Conservation (phyloP, 2,888 invertebrate species). For the Drosophila limbata region DNA sequence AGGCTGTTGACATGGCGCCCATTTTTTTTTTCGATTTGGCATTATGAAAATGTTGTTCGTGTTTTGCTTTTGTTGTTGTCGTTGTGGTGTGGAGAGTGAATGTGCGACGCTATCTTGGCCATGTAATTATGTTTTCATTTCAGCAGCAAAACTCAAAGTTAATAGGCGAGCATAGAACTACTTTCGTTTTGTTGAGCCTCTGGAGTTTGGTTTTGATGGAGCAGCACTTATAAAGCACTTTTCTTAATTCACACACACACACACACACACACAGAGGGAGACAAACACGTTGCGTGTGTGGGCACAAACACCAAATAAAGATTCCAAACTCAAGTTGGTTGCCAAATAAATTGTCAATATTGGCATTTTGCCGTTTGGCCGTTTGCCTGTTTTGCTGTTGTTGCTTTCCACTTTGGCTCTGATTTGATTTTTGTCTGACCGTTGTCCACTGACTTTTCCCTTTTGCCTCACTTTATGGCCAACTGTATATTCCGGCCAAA, state of each 20-base stretch:
- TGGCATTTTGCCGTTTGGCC: slow-evolving; percentile 51
- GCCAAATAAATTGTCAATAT: slow-evolving; percentile 73
- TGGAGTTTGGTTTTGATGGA: slow-evolving; percentile 71
- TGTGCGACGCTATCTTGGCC: slow-evolving; percentile 45
- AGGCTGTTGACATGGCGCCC: slow-evolving; percentile 55
- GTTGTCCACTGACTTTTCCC: slow-evolving; percentile 32
- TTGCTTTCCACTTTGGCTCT: slow-evolving; percentile 65
- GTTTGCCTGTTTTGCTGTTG: slow-evolving; percentile 31
- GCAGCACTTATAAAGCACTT: slow-evolving; percentile 72
- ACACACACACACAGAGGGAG: background rate
- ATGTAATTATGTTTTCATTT: slow-evolving; percentile 73
- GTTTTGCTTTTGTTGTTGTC: slow-evolving; percentile 20
- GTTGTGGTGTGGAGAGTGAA: slow-evolving; percentile 44
- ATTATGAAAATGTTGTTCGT: slow-evolving; percentile 54
- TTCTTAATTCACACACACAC: slow-evolving; percentile 43
- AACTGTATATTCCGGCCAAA: slow-evolving; percentile 67
- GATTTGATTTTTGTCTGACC: slow-evolving; percentile 67
- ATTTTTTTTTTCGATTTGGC: slow-evolving; percentile 59
- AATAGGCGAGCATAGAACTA: slow-evolving; percentile 71
- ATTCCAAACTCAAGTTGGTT: slow-evolving; percentile 61
- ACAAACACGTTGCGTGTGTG: slow-evolving; percentile 55
- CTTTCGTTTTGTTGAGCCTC: slow-evolving; percentile 70
- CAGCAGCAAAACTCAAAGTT: slow-evolving; percentile 55
- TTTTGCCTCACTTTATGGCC: slow-evolving; percentile 53
- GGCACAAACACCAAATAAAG: slow-evolving; percentile 52